Evolutionary conservation across 2,797 vertebrate species (phyloP), one percentile per base, ranked within the genome.

Genomic region (Periparus ater): DNA sequence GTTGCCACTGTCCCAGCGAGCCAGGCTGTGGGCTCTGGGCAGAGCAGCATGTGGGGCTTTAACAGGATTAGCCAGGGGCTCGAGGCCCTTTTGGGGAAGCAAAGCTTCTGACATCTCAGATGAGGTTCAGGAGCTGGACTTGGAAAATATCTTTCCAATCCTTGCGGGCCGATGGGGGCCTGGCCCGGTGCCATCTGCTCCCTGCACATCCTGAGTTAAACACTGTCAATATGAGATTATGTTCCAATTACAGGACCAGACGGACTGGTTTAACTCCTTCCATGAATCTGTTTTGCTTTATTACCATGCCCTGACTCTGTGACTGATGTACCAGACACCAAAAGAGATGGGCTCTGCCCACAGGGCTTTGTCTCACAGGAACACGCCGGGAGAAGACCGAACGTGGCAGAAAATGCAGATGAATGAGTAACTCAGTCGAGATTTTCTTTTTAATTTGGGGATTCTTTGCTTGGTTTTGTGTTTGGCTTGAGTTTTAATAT

Each of bases 191-290:
- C 95, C 94, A 77, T 40, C 61, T 71, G 77, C 71, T 91, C 93
- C 93, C 88, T 51, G 93, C 1, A 0, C 93, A 94, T 95, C 96
- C 94, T 82, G 89, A 76, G 93, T 54, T 93, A 68, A 91, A 91
- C 68, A 80, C 91, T 95, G 96, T 94, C 95, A 91, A 90, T 95
- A 96, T 95, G 88, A 95, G 94, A 95, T 95, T 96, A 96, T 88
- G 88, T 82, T 90, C 91, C 95, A 96, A 95, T 95, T 95, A 95
- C 67, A 16, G 95, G 68, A 96, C 92, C 93, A 96, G 95, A 91
- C 95, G 6, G 88, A 95, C 96, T 96, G 94, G 96, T 96, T 96
- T 87, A 93, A 90, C 95, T 95, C 89, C 96, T 85, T 57, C 71
- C 85, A 84, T 47, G 93, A 93, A 96, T 96, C 91, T 94, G 1